Conservation (phyloP, 92 coral and sea anemone genomes). For the Phymanthus crucifer region DNA sequence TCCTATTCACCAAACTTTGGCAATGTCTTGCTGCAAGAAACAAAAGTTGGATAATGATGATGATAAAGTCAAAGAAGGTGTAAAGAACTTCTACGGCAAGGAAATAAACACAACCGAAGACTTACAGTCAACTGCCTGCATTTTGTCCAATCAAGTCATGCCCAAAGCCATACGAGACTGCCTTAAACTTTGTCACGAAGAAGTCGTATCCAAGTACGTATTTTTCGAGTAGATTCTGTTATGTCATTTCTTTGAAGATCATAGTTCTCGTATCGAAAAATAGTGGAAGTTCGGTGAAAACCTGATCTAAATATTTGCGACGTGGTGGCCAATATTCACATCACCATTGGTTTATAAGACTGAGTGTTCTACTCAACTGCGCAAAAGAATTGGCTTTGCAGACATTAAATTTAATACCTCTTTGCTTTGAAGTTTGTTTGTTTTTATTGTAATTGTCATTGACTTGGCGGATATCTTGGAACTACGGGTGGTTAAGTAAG, state of each 20-base stretch:
- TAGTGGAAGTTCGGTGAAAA: no score
- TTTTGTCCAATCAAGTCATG: constrained; percentile 12
- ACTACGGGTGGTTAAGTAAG: no score
- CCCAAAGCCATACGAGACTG: constrained; percentile 53
- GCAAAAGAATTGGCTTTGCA: no score
- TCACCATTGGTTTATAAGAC: no score
- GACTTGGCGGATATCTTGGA: no score
- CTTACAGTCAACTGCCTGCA: constrained; percentile 63
- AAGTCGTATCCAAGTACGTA: constrained; percentile 72
- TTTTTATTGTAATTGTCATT: no score
- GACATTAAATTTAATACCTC: no score
- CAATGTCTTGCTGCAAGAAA: constrained; percentile 31
- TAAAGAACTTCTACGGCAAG: constrained; percentile 88
- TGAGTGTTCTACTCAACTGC: no score
- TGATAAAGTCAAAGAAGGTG: constrained; percentile 72
- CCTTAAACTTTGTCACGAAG: constrained; percentile 77
- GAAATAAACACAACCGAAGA: constrained; percentile 63
- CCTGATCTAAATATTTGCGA: no score
- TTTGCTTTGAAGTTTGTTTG: no score
- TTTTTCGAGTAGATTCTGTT: not conserved
- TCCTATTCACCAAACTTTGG: not conserved
- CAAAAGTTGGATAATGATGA: not conserved
- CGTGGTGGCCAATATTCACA: no score
- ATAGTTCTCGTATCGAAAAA: no score
- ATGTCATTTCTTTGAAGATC: not conserved